phyloP scores from a whole-genome alignment of 2,113 vertebrate genomes.

The Pygoscelis adeliae region DNA sequence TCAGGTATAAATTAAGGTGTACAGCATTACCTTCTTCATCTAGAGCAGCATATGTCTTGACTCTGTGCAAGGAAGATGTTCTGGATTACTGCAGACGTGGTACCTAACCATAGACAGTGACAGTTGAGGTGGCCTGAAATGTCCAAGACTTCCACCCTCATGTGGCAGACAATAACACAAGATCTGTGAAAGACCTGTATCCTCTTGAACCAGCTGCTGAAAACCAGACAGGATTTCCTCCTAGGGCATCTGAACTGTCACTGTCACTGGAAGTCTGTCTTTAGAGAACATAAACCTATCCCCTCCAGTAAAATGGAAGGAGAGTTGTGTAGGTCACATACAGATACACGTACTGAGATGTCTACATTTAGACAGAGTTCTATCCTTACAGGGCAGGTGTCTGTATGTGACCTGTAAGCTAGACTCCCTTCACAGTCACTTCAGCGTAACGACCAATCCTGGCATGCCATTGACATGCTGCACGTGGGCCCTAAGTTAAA shows the following conservation, averaged over 20 bases:
- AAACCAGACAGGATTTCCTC: not conserved
- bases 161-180: not conserved
- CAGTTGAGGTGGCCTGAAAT: not conserved
- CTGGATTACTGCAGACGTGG: not conserved
- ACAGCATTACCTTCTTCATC: not conserved
- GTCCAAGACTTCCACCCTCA: not conserved
- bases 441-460: not conserved
- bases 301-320: not conserved
- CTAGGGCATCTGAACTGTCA: not conserved
- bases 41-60: not conserved
- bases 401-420: not conserved
- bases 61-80: not conserved
- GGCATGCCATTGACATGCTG: not conserved
- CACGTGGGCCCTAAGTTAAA: not conserved
- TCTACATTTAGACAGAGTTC: not conserved
- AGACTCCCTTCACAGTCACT: not conserved
- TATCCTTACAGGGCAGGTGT: not conserved
- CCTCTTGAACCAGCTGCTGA: not conserved
- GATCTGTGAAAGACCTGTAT: not conserved
- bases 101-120: not conserved
- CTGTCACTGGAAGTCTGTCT: not conserved
- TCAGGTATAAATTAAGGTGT: not conserved
- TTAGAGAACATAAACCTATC: not conserved
- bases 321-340: no score
- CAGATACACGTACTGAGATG: not conserved